Evolutionary conservation across 2,113 vertebrate species (phyloP), one percentile per base, ranked within the genome.

Genomic region (Eudyptes chrysolophus): DNA sequence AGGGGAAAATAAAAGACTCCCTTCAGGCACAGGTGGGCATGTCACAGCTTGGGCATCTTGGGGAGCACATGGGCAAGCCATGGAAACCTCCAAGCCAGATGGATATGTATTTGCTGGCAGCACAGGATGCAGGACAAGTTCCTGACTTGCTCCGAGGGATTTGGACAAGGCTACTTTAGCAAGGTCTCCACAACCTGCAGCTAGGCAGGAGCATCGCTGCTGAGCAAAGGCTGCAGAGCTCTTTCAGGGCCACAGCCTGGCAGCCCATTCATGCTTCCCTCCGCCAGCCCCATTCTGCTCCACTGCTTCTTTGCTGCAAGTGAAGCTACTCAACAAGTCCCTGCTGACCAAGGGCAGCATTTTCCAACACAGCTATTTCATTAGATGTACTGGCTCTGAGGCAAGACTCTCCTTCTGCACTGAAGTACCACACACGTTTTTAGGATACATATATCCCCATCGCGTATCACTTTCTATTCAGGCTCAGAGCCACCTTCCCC

Each of bases 321-420:
- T 25, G 38, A 52, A 95, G 62, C 62, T 57, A 46, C 58, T 94
- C 94, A 96, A 85, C 81, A 94, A 92, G 91, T 96, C 52, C 34
- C 84, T 65, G 70, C 62, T 90, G 94, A 87, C 89, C 84, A 65
- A 84, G 22, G 49, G 36, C 90, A 91, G 57, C 3, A 0, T 69
- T 79, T 61, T 34, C 48, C 58, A 57, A 0, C 48, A 71, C 8
- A 55, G 34, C 46, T 26, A 13, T 79, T 89, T 38, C 61, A 57
- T 61, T 71, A 81, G 52, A 57, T 4, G 1, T 9, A 22, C 49
- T n/a, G 29, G 9, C 78, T 87, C 80, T 25, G 46, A 69, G 34
- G 21, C 54, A 42, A 15, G 57, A 84, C 16, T 40, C 61, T 60
- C 30, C 34, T 54, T 27, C 62, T 30, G 32, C 55, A 36, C 42